phyloP scores from a whole-genome alignment of 2,888 invertebrate genomes.

The Imbricaverruca yamaguchii region DNA sequence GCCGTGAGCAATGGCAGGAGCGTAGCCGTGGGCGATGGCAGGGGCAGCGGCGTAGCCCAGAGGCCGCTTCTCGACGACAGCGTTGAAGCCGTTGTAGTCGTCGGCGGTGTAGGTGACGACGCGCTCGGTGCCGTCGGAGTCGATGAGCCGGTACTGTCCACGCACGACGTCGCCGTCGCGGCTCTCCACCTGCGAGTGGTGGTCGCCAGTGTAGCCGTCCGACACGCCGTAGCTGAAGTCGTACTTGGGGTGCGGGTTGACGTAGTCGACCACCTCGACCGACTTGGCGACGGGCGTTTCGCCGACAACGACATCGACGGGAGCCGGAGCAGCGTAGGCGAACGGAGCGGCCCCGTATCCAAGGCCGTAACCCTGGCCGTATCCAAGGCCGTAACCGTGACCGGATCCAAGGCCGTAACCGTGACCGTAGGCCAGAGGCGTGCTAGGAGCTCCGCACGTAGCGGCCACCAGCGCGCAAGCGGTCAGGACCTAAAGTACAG shows the following conservation, averaged over 20 bases:
- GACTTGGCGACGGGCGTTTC: constrained; percentile 1
- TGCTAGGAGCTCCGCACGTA: constrained; percentile 13
- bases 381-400: no score
- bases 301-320: not conserved
- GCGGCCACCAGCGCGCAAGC: constrained; percentile 16
- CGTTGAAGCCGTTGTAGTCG: constrained; percentile 32
- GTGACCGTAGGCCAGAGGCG: not conserved
- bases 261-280: not conserved
- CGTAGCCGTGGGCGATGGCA: constrained; percentile 20
- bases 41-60: constrained; percentile 29
- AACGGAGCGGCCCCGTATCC: constrained; percentile 31
- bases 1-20: no score
- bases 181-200: constrained; percentile 23
- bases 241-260: constrained; percentile 22
- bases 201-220: constrained; percentile 25
- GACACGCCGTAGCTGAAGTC: constrained; percentile 24
- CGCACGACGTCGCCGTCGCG: constrained; percentile 24
- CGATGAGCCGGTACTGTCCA: constrained; percentile 23
- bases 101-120: constrained; percentile 31
- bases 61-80: constrained; percentile 34
- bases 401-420: constrained; percentile 1
- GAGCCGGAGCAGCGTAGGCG: constrained; percentile 29
- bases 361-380: no score
- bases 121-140: constrained; percentile 25
- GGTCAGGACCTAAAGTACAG: not conserved